Percentiles rank a stretch among this genome's conserved stretches.
These are phyloP conservation scores for Cerceris ruficornis DNA, from an alignment of 2,888 invertebrate genomes.

Conservation along the genomic window DNA sequence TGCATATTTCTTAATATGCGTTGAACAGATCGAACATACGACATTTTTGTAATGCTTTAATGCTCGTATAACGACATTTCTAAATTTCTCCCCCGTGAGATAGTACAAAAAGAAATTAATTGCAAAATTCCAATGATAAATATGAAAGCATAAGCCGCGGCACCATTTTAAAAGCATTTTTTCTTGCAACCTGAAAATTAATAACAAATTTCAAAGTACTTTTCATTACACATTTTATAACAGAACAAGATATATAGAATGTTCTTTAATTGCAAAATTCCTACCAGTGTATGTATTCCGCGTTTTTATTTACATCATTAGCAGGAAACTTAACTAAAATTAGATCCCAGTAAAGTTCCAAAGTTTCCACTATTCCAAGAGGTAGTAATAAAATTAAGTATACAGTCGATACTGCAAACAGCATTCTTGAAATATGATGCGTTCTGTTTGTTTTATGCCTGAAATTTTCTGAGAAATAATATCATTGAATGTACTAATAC, in stretches of 20 bases:
- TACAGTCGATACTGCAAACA: slow-evolving; percentile 78
- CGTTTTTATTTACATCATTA: slow-evolving; percentile 51
- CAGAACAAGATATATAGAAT: background rate
- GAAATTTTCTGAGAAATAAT: slow-evolving; percentile 64
- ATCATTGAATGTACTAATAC: slow-evolving; percentile 30
- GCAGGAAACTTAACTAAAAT: slow-evolving; percentile 68
- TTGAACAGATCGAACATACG: slow-evolving; percentile 43
- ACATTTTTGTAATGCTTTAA: slow-evolving; percentile 54
- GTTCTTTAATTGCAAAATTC: slow-evolving; percentile 4
- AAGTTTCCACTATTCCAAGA: slow-evolving; percentile 78
- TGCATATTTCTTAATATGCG: slow-evolving; percentile 49
- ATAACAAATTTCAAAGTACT: slow-evolving; percentile 1
- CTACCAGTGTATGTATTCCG: slow-evolving; percentile 76
- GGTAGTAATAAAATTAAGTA: slow-evolving; percentile 78
- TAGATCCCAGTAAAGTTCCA: slow-evolving; percentile 78
- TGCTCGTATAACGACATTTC: slow-evolving; percentile 65
- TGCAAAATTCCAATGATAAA: slow-evolving; percentile 79
- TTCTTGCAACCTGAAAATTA: slow-evolving; percentile 73
- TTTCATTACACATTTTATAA: background rate
- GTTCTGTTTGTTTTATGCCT: slow-evolving; percentile 61
- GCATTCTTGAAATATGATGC: slow-evolving; percentile 73
- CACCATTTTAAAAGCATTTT: slow-evolving; percentile 79
- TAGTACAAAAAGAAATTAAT: slow-evolving; percentile 80
- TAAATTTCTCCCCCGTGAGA: slow-evolving; percentile 77
- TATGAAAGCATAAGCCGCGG: slow-evolving; percentile 77